Evolutionary conservation across 1,140 invertebrate genomes (phyloP).

Genomic region (Bicyclus anynana): DNA sequence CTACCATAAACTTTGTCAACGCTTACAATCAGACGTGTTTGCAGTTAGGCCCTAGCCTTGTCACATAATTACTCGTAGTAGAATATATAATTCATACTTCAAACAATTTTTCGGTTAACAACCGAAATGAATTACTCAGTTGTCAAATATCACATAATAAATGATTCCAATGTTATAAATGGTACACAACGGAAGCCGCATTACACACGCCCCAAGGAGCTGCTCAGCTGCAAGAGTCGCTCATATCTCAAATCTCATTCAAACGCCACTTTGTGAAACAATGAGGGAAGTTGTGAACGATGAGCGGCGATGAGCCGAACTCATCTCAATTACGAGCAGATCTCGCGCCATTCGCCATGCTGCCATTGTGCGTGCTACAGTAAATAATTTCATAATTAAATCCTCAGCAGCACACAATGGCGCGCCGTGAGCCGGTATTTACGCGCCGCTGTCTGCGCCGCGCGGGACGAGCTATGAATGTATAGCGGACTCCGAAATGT

Average conservation of each 20-base stretch:
- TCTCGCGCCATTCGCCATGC: slow-evolving; percentile 25
- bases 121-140: no score
- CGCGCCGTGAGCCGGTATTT: slow-evolving; percentile 16
- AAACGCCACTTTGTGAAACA: slow-evolving; percentile 24
- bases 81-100: no score
- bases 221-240: not conserved
- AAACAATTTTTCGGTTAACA: no score
- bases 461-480: slow-evolving; percentile 5
- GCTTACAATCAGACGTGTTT: no score
- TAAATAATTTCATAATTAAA: slow-evolving; percentile 55
- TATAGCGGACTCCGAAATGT: not conserved
- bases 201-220: not conserved
- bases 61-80: no score
- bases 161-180: no score
- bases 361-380: slow-evolving; percentile 23
- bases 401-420: slow-evolving; percentile 33
- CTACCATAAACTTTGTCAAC: no score
- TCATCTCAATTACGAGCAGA: slow-evolving; percentile 30
- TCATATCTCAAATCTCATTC: slow-evolving; percentile 7
- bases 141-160: no score
- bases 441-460: not conserved
- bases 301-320: slow-evolving; percentile 28
- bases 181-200: no score
- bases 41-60: no score
- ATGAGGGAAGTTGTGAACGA: slow-evolving; percentile 26